Percentiles rank a stretch among this genome's conserved stretches.
phyloP scores from a whole-genome alignment of 2,113 vertebrate genomes.

The Brachypodius melanocephalos region DNA sequence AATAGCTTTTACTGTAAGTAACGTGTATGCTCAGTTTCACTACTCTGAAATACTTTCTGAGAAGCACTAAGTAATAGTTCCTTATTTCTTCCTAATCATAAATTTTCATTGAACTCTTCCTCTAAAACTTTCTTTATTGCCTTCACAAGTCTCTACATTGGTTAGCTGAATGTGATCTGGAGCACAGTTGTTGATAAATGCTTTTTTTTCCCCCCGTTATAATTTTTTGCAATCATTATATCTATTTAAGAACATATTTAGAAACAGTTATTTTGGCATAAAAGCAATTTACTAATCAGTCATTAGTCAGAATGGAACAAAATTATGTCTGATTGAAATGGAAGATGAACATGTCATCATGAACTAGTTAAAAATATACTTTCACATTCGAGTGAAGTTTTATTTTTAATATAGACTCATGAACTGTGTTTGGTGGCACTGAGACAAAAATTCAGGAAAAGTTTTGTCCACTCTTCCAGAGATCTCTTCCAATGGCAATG shows the following conservation, averaged over 20 bases:
- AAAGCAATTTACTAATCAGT: constrained; percentile 52
- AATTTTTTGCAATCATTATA: constrained; percentile 32
- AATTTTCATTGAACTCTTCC: background rate
- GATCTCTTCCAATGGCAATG: background rate
- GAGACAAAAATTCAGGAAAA: background rate
- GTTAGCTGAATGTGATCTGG: background rate
- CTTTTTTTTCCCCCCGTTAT: background rate
- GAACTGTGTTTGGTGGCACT: background rate
- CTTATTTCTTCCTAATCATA: background rate
- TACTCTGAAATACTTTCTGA: background rate
- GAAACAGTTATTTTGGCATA: constrained; percentile 50
- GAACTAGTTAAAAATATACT: constrained; percentile 39
- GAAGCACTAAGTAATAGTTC: background rate
- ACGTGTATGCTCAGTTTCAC: background rate
- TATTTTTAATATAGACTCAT: background rate
- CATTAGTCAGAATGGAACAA: constrained; percentile 7
- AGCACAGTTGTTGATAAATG: background rate
- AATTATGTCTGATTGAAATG: constrained; percentile 48
- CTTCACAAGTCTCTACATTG: background rate
- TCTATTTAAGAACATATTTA: constrained; percentile 40
- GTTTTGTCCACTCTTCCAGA: background rate
- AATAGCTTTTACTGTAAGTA: background rate
- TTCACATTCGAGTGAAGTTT: background rate
- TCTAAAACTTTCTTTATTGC: constrained; percentile 11
- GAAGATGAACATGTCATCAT: background rate